Conservation (phyloP, 2,888 invertebrate genomes). For the Eupithecia dodoneata region DNA sequence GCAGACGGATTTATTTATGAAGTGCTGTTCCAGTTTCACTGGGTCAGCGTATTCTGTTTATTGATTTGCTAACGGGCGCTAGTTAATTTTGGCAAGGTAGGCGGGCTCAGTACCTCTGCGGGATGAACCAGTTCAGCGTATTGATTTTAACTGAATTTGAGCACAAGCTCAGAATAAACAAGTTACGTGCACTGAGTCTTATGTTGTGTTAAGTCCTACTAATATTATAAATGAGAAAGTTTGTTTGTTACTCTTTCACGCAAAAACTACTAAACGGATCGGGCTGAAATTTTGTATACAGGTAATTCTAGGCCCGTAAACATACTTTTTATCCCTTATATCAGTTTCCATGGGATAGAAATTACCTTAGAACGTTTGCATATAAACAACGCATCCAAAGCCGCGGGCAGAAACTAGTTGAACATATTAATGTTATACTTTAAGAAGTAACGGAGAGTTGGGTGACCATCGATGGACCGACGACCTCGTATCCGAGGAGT, state of each 20-base stretch:
- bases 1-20: constrained; percentile 75
- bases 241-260: no score
- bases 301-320: no score
- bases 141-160: constrained; percentile 13
- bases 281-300: no score
- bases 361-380: no score
- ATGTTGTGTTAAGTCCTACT: not conserved
- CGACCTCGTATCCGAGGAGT: no score
- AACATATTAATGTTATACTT: not conserved
- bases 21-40: constrained; percentile 73
- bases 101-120: constrained; percentile 22
- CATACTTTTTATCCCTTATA: no score
- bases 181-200: not conserved
- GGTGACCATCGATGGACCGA: no score
- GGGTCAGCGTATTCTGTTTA: constrained; percentile 77
- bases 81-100: constrained; percentile 76
- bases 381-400: no score
- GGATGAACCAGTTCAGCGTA: constrained; percentile 16
- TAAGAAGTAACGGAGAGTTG: not conserved
- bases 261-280: no score
- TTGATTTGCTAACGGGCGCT: constrained; percentile 73
- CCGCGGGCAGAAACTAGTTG: not conserved
- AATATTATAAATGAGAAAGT: no score
- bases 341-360: no score
- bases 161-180: not conserved